Evolutionary conservation across 2,797 vertebrate genomes (phyloP), one percentile per base, ranked within the genome.

Genomic region (Bovichtus variegatus): DNA sequence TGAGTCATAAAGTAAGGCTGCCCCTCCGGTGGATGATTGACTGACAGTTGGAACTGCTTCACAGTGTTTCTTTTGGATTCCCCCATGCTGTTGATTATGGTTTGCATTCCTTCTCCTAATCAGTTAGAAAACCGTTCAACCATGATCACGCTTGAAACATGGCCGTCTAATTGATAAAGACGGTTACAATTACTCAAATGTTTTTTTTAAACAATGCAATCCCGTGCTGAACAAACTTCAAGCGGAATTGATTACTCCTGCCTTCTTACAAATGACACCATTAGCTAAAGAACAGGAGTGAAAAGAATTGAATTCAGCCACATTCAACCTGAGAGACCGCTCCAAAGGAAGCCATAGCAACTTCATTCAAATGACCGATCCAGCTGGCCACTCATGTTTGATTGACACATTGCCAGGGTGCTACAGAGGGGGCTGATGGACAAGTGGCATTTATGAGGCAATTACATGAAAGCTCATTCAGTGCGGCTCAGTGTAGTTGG

Each of bases 381-480:
- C 85, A 89, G 91, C 86, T 92, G 91, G 89, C 87, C 76, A 78
- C 87, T 93, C 62, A 21, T 74, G 70, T 88, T 92, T 95, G 94
- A 95, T 92, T 95, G 95, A 95, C 93, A 93, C 86, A 74, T 91
- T 88, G 88, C 89, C 89, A 92, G 73, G 74, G 73, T 79, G 75
- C 86, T 84, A 72, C 87, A 84, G 70, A 84, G 71, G 79, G 82
- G 78, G 55, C 84, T 94, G 94, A 95, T 87, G 76, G 94, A 95
- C 90, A 93, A 95, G 92, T 93, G 93, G 94, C 92, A 94, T 95
- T 95, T 94, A 95, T 95, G 91, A 94, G 94, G 93, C 93, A 94
- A 94, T 95, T 95, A 95, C 94, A 94, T 88, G 89, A 93, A 90
- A 83, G 84, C 89, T 88, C 81, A 86, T 95, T 93, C 88, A 93